Evolutionary conservation across 2,888 invertebrate species (phyloP), one percentile per base, ranked within the genome.

Genomic region (Xylota sylvarum): DNA sequence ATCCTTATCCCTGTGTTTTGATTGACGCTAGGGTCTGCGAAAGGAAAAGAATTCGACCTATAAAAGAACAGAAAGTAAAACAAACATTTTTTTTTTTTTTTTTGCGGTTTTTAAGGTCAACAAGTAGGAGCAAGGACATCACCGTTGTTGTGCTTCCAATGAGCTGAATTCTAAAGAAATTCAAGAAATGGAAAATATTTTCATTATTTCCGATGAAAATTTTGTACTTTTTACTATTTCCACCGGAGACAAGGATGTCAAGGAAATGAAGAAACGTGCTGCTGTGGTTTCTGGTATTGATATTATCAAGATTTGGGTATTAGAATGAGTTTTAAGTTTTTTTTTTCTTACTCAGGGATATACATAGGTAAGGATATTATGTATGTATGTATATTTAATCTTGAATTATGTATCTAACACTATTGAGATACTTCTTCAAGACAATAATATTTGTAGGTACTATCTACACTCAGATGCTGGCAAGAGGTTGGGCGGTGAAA

Each of bases 41-140:
- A 67, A 23, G 10, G 4, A 23, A 52, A 50, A 12, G 10, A 64
- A 32, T 32, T 9, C 14, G 12, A 64, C 27, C 43, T 10, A 60
- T 12, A 40, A 19, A 43, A 37, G 30, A n/a, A 12, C 35, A 4
- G 27, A 32, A 19, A 50, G 17, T 35, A n/a, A 50, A 32, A 35
- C 14, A 35, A 50, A 50, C 37, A 52, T 10, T 37, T 2, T 52
- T 23, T 23, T 23, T 23, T 23, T 23, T 23, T 23, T n/a, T 17
- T 65, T 32, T 55, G 14, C 40, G 17, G 67, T 50, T 52, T 65
- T 67, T 67, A 67, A 67, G 67, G 67, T 67, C 52, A 67, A 67
- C 67, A 67, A 67, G 67, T 52, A 55, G 52, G 14, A 67, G 40
- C 52, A 67, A 67, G 52, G 67, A 52, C 67, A 5, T 50, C 17